Conservation (phyloP, 2,113 vertebrate species). For the Columba livia region DNA sequence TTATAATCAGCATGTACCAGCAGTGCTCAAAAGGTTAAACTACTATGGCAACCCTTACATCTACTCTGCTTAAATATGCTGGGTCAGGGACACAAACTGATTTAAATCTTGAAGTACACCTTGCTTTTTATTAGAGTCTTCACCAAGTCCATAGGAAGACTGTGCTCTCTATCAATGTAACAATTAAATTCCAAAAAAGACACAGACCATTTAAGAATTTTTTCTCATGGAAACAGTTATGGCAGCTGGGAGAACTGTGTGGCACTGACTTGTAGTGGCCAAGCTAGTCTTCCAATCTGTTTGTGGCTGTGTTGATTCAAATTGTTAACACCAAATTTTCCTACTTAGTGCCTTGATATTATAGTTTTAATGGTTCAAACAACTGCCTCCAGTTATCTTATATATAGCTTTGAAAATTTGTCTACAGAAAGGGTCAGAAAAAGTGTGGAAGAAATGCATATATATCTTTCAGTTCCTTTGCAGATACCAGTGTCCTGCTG, state of each 20-base stretch:
- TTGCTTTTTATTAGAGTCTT: background rate
- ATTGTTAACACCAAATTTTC: background rate
- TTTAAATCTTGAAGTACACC: background rate
- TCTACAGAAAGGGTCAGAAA: background rate
- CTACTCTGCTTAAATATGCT: background rate
- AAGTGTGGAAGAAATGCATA: background rate
- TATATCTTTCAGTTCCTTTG: background rate
- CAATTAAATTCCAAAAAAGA: background rate
- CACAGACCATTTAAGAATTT: slow-evolving; percentile 34
- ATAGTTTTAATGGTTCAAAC: background rate
- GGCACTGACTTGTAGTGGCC: background rate
- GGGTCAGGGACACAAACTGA: background rate
- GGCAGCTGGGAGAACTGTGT: background rate
- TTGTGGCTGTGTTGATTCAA: background rate
- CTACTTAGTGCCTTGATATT: background rate
- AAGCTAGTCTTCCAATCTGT: background rate
- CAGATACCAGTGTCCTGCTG: background rate
- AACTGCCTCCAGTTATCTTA: background rate
- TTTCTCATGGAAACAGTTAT: slow-evolving; percentile 22
- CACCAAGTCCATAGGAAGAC: background rate
- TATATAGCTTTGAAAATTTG: background rate
- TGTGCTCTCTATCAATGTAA: background rate
- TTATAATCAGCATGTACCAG: background rate
- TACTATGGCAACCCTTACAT: background rate
- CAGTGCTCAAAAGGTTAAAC: background rate